Percentiles rank a stretch among this genome's conserved stretches.
These are phyloP conservation scores for Drosophila pandora DNA, from an alignment of 1,140 invertebrate genomes.

Conservation along the genomic window DNA sequence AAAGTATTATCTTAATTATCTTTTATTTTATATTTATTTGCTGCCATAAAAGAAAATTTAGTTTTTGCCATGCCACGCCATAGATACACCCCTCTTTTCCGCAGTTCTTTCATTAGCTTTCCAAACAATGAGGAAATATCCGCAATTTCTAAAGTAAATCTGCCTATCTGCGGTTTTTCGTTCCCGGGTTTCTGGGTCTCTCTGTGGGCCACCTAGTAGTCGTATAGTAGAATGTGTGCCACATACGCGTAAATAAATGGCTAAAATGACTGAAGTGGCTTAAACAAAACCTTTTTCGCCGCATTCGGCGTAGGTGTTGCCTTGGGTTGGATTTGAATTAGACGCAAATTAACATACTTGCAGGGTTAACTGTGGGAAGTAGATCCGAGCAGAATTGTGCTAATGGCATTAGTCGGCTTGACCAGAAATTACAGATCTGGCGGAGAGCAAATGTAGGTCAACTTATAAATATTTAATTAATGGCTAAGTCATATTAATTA, in stretches of 20 bases:
- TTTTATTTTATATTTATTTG: neutral
- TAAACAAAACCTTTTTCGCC: conserved; percentile 30
- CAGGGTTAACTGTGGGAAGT: conserved; percentile 40
- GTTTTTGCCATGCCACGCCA: neutral
- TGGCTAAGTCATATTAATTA: neutral
- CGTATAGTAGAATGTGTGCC: conserved; percentile 21
- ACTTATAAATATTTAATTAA: conserved; percentile 24
- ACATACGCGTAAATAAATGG: conserved; percentile 11
- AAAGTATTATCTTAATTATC: neutral
- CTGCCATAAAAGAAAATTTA: neutral
- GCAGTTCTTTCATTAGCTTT: conserved; percentile 30
- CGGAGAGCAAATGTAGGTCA: conserved; percentile 13
- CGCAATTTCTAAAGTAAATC: conserved; percentile 22
- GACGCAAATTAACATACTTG: conserved; percentile 37
- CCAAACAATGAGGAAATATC: conserved; percentile 39
- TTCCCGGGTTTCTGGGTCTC: neutral
- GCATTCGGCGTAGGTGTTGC: conserved; percentile 26
- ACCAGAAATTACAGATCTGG: conserved; percentile 13
- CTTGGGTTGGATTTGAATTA: conserved; percentile 37
- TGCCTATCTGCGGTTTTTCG: conserved; percentile 21
- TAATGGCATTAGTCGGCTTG: conserved; percentile 33
- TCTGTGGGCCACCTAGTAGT: neutral
- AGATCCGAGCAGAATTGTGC: conserved; percentile 29
- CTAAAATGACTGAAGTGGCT: neutral
- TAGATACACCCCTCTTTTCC: conserved; percentile 5